Base-by-base conservation (phyloP, 2,888 invertebrate genomes). In the Julus scandinavius region DNA sequence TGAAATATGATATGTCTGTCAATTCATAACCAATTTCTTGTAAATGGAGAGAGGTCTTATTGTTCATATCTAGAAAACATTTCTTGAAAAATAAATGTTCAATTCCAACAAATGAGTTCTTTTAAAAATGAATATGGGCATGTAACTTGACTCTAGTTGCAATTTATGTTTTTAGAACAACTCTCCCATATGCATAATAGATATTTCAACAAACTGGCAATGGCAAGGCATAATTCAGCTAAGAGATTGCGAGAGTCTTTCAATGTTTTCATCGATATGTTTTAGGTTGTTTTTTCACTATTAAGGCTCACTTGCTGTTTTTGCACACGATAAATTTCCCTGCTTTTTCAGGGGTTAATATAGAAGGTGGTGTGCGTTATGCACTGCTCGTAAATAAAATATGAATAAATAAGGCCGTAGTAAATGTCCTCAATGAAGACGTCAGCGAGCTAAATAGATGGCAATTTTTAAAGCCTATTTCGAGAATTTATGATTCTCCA, bases 21-120 rank as follows among this genome's bases (percentile, higher is more conserved):
- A 54, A 54, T 54, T 9, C 11, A 54, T 54, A 54, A 54, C 13
- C 11, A 54, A 54, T 54, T 54, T 54, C 6, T 11, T 9, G 15
- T 54, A 54, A 2, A 54, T 54, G 6, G 41, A 6, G 41, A 45
- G 41, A 45, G 41, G 41, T 45, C 6, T 2, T 6, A 45, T 45
- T 45, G 41, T 45, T 45, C 41, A 45, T 54, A 9, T 54, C 54
- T 11, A 54, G 54, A 54, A 15, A 54, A 15, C 11, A 15, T 54
- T 54, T 54, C 15, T 15, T 11, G 11, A 45, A 45, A 45, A 45
- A 45, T 45, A 5, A 45, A 58, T 58, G n/a, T 58, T 58, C 15
- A n/a, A 58, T 58, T 58, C n/a, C 58, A 58, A n/a, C 58, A 58
- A 58, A 58, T 58, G 58, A n/a, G 58, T 58, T 58, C 58, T 58